A percentile compares a stretch with the other conserved stretches of the same genome.
phyloP scores from a whole-genome alignment of 2,797 vertebrate species.

The Megaceryle alcyon region DNA sequence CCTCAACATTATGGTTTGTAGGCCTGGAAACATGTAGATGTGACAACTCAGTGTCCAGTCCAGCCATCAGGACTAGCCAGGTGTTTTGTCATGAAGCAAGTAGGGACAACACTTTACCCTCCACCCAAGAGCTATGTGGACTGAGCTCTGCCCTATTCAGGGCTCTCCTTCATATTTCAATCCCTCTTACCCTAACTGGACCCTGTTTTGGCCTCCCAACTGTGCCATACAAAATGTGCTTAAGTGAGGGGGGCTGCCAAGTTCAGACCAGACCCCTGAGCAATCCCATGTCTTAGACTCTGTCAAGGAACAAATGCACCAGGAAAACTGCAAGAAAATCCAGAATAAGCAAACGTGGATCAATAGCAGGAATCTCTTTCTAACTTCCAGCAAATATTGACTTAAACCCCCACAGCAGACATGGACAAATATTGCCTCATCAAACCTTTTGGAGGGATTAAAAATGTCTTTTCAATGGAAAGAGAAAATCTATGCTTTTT shows the following conservation, averaged over 20 bases:
- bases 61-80: not conserved
- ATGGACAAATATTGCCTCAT: slow-evolving; percentile 54
- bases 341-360: slow-evolving; percentile 13
- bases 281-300: not conserved
- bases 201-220: not conserved
- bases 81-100: not conserved
- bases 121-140: not conserved
- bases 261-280: not conserved
- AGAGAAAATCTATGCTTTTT: not conserved
- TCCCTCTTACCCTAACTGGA: not conserved
- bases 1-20: not conserved
- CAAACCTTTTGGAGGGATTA: not conserved
- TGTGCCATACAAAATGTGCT: not conserved
- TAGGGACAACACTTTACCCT: fast-evolving
- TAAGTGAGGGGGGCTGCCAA: not conserved
- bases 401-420: slow-evolving; percentile 34
- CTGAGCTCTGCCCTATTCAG: not conserved
- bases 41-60: not conserved
- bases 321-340: not conserved
- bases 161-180: not conserved
- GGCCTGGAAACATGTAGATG: not conserved
- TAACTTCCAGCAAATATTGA: slow-evolving; percentile 46
- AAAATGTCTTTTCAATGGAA: slow-evolving; percentile 1
- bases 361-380: slow-evolving; percentile 39
- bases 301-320: not conserved